Base-by-base conservation (phyloP, 2,888 invertebrate species). In the Sarcophaga variegata region DNA sequence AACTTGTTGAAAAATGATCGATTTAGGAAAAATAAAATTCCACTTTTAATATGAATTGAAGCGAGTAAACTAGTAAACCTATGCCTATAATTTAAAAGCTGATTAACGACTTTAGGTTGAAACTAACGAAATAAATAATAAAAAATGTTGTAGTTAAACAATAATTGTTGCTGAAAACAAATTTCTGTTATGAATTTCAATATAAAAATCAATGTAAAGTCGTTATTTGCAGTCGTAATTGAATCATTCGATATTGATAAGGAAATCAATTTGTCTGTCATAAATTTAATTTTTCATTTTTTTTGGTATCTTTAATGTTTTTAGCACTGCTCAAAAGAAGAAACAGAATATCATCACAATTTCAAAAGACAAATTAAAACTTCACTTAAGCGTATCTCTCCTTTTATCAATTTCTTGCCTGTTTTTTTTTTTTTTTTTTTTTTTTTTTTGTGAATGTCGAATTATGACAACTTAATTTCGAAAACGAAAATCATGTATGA, bases 401-500 rank as follows among this genome's bases (percentile, higher is more conserved):
- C 37, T 10, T 37, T 37, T 37, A 8, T 37, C 37, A 37, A 37
- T 37, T 37, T 37, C 8, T 80, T 78, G 74, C 67, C 76, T 60
- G 20, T 64, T 27, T n/a, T 62, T 22, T 78, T 80, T 78, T 75
- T 64, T 71, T 12, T 75, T 12, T 79, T 60, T 22, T 64, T 27
- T n/a, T 62, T 45, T 67, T 78, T 80, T 78, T 75, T 64, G 70
- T 63, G 12, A 64, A 80, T 85, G 66, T 85, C 85, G 81, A 83
- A 85, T 88, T 88, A 85, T 87, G 87, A 85, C 87, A 85, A 81
- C 83, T 83, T 88, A 82, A 88, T 88, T 83, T 81, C 64, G 72
- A 49, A 74, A 54, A 12, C 60, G 27, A 67, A 74, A 83, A 63
- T 20, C 71, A 74, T 72, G 77, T 62, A 67, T 27, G 17, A 22